A percentile compares a stretch with the other conserved stretches of the same genome.
phyloP scores from a whole-genome alignment of 2,888 invertebrate species.

The Apodemia mormo region DNA sequence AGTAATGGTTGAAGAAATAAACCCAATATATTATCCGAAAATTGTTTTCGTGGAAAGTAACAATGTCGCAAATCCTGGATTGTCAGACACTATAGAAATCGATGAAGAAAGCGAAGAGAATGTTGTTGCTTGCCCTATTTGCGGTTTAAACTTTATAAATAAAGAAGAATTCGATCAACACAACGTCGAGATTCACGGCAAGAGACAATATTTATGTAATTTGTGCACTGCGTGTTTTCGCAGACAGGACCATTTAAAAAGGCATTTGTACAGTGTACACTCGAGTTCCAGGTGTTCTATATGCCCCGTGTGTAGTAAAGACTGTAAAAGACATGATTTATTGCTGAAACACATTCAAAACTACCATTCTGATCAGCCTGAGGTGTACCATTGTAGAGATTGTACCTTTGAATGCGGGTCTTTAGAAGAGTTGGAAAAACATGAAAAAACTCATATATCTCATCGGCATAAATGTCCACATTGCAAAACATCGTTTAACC shows the following conservation, averaged over 20 bases:
- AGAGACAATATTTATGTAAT: slow-evolving; percentile 44
- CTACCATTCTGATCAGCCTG: slow-evolving; percentile 43
- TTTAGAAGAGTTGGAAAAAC: slow-evolving; percentile 44
- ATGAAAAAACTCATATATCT: slow-evolving; percentile 44
- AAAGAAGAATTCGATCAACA: slow-evolving; percentile 48
- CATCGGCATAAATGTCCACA: slow-evolving; percentile 50
- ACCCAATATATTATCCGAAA: slow-evolving; percentile 13
- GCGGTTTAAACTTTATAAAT: slow-evolving; percentile 47
- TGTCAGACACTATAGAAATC: not conserved
- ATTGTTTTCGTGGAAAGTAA: slow-evolving; percentile 4
- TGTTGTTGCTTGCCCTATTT: slow-evolving; percentile 42
- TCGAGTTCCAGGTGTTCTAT: slow-evolving; percentile 38
- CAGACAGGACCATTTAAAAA: slow-evolving; percentile 54
- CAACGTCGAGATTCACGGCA: slow-evolving; percentile 46
- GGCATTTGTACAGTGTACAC: slow-evolving; percentile 54
- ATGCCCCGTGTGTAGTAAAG: slow-evolving; percentile 52
- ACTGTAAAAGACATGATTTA: slow-evolving; percentile 47
- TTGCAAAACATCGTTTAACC: slow-evolving; percentile 52
- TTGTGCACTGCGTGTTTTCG: slow-evolving; percentile 49
- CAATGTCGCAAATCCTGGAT: not conserved
- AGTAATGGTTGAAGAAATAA: slow-evolving; percentile 20
- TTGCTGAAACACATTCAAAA: slow-evolving; percentile 49
- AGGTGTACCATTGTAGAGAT: slow-evolving; percentile 48
- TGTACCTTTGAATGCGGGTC: slow-evolving; percentile 45
- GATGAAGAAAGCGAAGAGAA: slow-evolving; percentile 8